Evolutionary conservation across 2,888 invertebrate genomes (phyloP).

Genomic region (Hesperia comma): DNA sequence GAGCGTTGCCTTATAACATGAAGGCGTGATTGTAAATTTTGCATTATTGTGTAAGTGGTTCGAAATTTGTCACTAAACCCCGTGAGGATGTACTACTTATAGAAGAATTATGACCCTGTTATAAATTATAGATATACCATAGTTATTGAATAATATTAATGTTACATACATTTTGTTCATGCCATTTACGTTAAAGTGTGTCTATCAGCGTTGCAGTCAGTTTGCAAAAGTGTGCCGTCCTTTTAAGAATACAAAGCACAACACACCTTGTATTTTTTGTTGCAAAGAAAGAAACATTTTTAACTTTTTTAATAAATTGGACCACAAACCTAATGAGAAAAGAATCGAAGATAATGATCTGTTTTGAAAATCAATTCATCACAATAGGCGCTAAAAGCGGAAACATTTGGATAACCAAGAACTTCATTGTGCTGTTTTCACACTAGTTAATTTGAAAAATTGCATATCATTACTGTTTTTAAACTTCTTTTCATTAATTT

Average conservation of each 20-base stretch:
- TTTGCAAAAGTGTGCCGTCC: slow-evolving; percentile 17
- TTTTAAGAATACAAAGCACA: slow-evolving; percentile 5
- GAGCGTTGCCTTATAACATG: slow-evolving; percentile 57
- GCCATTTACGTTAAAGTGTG: neutral
- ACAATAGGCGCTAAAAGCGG: slow-evolving; percentile 34
- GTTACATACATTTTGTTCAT: neutral
- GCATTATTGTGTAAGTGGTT: slow-evolving; percentile 58
- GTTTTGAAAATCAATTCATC: slow-evolving; percentile 33
- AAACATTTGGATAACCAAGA: slow-evolving; percentile 20
- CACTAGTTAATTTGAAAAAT: slow-evolving; percentile 23
- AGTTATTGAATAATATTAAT: slow-evolving; percentile 22
- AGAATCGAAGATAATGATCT: slow-evolving; percentile 35
- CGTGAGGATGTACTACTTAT: slow-evolving; percentile 44
- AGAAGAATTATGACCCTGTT: slow-evolving; percentile 43
- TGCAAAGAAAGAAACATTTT: slow-evolving; percentile 16
- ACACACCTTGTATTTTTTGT: slow-evolving; percentile 30
- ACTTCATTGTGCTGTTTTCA: slow-evolving; percentile 24
- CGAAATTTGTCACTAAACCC: slow-evolving; percentile 56
- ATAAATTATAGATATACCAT: slow-evolving; percentile 27
- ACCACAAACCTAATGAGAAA: slow-evolving; percentile 37
- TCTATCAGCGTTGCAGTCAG: neutral
- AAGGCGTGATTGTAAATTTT: slow-evolving; percentile 67
- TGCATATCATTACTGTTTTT: slow-evolving; percentile 7
- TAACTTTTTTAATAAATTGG: slow-evolving; percentile 33
- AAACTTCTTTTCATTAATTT: too few species aligned